Conservation (phyloP, 2,113 vertebrate species). For the Tinamus guttatus region DNA sequence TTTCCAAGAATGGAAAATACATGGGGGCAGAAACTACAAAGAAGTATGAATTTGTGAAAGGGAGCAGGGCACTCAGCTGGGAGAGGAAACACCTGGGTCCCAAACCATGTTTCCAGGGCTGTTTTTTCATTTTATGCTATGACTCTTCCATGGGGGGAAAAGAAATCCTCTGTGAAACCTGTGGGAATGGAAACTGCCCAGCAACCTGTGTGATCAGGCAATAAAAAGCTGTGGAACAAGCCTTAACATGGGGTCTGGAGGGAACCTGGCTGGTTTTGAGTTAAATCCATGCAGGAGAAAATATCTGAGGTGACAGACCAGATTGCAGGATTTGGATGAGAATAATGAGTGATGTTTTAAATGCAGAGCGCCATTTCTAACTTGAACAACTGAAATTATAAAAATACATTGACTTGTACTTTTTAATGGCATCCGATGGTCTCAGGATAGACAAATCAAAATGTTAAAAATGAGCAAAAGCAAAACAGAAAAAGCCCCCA, state of each 20-base stretch:
- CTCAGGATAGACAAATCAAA: neutral
- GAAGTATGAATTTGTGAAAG: neutral
- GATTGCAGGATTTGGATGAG: neutral
- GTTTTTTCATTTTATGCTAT: neutral
- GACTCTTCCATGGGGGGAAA: neutral
- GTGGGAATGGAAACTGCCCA: neutral
- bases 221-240: neutral
- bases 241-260: neutral
- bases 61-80: neutral
- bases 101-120: neutral
- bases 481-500: neutral
- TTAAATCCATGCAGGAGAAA: neutral
- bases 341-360: neutral
- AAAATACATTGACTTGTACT: neutral
- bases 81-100: neutral
- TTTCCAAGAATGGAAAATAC: neutral
- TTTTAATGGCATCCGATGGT: neutral
- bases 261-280: neutral
- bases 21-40: neutral
- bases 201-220: neutral
- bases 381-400: neutral
- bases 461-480: neutral
- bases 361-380: neutral
- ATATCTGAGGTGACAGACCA: neutral
- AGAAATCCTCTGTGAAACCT: neutral